Evolutionary conservation across 2,113 vertebrate genomes (phyloP).

Genomic region (Ondatra zibethicus): DNA sequence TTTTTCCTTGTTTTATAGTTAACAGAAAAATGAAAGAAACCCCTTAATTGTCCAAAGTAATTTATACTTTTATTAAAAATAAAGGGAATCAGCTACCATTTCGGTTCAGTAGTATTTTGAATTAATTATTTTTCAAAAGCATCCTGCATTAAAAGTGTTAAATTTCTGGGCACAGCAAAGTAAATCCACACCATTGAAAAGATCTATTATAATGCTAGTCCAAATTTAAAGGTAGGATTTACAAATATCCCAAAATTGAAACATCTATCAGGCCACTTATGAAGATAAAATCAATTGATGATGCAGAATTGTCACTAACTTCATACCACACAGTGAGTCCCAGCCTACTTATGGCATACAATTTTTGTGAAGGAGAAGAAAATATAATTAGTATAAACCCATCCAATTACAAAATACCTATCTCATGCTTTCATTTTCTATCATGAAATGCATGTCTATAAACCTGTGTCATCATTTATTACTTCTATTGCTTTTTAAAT

Average conservation of each 20-base stretch:
- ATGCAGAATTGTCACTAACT: neutral
- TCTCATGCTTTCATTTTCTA: neutral
- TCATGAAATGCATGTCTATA: constrained; percentile 6
- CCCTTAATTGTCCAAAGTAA: neutral
- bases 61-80: neutral
- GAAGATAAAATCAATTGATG: neutral
- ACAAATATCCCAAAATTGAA: neutral
- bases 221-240: constrained; percentile 50
- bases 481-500: constrained; percentile 46
- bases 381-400: neutral
- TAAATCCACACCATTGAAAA: constrained; percentile 18
- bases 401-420: constrained; percentile 41
- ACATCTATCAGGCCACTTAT: neutral
- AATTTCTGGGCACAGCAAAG: constrained; percentile 39
- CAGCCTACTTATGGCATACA: neutral
- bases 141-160: neutral
- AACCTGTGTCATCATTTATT: constrained; percentile 44
- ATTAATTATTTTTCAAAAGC: neutral
- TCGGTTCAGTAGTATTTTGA: neutral
- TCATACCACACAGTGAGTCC: neutral
- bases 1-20: neutral
- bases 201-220: neutral
- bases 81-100: neutral
- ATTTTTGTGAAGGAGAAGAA: constrained; percentile 24
- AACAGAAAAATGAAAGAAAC: neutral